Base-by-base conservation (phyloP, 2,888 invertebrate species). In the Lithophane socia region DNA sequence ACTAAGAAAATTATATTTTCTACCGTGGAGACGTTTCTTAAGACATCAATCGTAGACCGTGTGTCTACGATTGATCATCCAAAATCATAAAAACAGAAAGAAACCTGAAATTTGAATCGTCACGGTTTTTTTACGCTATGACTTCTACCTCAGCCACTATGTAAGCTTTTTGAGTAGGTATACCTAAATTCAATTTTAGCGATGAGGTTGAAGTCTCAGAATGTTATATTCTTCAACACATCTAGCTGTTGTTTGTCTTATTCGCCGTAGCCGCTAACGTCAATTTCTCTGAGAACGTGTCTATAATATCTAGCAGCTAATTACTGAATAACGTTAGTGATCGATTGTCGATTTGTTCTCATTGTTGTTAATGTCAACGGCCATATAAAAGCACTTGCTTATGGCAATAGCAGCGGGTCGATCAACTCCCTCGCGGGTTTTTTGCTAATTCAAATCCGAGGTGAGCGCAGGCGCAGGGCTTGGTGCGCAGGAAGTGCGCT, bases 401-500 rank as follows among this genome's bases (percentile, higher is more conserved):
- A 58, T 71, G 69, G 73, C 74, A 79, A 81, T 82, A 83, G 82
- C 86, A 83, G 86, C 81, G 85, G 89, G 88, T 91, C 90, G 87
- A 91, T 91, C 89, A 89, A 91, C 89, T 90, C 84, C 73, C 87
- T 86, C 74, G 88, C 73, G 76, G 79, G 87, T 90, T 90, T 92
- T 91, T 92, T 91, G 89, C 88, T 87, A 86, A 91, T 91, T 90
- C 83, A 89, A 90, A 90, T 88, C 86, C 75, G 83, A 88, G 87
- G 88, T 88, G 84, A 83, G 82, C 75, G 75, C 84, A 68, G 72
- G 75, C 77, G 71, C 70, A 82, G 86, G 82, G 81, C 77, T 82
- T 58, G 78, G 68, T 72, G 73, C 72, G 79, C 94, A 94, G 95
- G 95, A 95, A 94, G 94, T 94, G 86, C 90, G 92, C 93, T 91